Base-by-base conservation (phyloP, 2,888 invertebrate genomes). In the Chloromyia formosa region DNA sequence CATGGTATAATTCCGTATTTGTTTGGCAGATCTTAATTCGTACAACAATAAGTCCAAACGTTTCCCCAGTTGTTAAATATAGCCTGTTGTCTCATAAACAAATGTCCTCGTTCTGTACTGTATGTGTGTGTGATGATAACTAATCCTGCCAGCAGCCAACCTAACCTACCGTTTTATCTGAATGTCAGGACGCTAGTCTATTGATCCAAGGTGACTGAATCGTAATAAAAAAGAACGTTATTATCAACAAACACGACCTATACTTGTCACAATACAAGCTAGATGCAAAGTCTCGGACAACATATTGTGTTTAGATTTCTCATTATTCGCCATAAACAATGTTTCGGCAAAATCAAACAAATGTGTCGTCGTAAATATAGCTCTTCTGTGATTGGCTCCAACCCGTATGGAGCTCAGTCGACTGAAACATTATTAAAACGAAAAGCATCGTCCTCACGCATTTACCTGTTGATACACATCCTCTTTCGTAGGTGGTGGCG, bases 141-240 rank as follows among this genome's bases (percentile, higher is more conserved):
- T 35, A 20, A 66, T 66, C 14, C 49, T n/a, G 1, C 66, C 66
- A 49, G 27, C 3, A 35, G 27, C 7, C 7, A 35, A 7, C 27
- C 27, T 35, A 35, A 49, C 66, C 20, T 66, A 66, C 66, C 66
- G 66, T 66, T 66, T 66, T 20, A 66, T 66, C 66, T 45, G 7
- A 66, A 35, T 20, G 35, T 22, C 20, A 45, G 35, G 49, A 49
- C 49, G 14, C 14, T 18, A 9, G 66, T 49, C n/a, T 66, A 66
- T 66, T 66, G 66, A 71, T 22, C n/a, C 58, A 58, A 71, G 66
- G 71, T 58, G 71, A 71, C 56, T 71, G 58, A 71, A 35, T 56
- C 18, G 71, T 71, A 71, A 71, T 71, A 56, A 71, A 71, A 64
- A 71, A 56, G 71, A 35, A 71, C 69, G 42, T 71, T 56, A 71